Evolutionary conservation across 2,113 vertebrate genomes (phyloP).

Genomic region (Paraplagusia blochii): DNA sequence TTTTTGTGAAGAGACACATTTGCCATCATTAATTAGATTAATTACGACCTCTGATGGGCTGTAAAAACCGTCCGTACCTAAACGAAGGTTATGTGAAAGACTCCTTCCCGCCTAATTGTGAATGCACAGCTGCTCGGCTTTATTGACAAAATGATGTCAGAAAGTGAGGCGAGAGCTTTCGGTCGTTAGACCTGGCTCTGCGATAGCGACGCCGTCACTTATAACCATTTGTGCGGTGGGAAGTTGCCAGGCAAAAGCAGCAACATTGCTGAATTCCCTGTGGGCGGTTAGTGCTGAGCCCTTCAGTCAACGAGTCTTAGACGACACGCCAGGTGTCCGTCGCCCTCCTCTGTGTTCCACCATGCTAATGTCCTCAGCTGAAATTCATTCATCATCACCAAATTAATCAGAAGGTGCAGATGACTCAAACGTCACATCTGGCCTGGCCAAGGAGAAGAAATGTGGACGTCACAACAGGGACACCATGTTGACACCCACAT

Average conservation of each 20-base stretch:
- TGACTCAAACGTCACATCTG: conserved; percentile 66
- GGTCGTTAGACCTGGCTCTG: conserved; percentile 26
- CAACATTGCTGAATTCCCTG: conserved; percentile 71
- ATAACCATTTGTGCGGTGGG: conserved; percentile 62
- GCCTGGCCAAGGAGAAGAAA: conserved; percentile 57
- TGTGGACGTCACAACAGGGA: conserved; percentile 64
- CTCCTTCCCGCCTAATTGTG: conserved; percentile 15
- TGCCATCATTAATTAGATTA: not conserved
- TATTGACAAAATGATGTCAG: conserved; percentile 38
- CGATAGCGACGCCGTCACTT: conserved; percentile 50
- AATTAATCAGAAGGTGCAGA: conserved; percentile 74
- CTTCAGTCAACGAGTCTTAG: conserved; percentile 73
- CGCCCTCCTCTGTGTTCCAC: conserved; percentile 54
- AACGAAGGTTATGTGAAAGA: conserved; percentile 20
- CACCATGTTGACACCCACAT: conserved; percentile 52
- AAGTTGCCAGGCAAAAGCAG: conserved; percentile 60
- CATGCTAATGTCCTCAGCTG: conserved; percentile 73
- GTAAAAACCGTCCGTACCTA: not conserved
- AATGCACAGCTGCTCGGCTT: conserved; percentile 62
- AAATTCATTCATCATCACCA: conserved; percentile 78
- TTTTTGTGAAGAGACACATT: no score
- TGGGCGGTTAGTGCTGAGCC: conserved; percentile 64
- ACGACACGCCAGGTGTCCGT: conserved; percentile 74
- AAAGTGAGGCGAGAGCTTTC: conserved; percentile 40
- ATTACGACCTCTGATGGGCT: not conserved